Conservation (phyloP, 2,888 invertebrate genomes). For the Eristalis pertinax region DNA sequence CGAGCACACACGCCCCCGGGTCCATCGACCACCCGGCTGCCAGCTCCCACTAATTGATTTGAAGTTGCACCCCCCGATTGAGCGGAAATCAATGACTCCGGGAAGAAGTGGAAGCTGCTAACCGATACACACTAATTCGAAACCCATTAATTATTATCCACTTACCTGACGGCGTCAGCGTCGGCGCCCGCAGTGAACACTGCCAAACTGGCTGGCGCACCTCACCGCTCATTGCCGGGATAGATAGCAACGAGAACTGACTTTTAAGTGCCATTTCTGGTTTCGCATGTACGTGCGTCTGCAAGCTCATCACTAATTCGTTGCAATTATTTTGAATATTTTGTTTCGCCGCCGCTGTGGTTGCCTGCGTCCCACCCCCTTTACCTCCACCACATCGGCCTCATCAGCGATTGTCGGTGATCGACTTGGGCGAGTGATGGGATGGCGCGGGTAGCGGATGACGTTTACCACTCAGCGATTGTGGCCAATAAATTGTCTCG, state of each 20-base stretch:
- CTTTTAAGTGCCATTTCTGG: conserved; percentile 60
- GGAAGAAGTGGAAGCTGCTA: conserved; percentile 31
- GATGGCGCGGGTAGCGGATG: neutral
- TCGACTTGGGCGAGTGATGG: neutral
- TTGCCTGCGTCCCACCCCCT: neutral
- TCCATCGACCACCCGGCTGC: neutral
- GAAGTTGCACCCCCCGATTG: neutral
- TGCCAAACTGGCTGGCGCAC: neutral
- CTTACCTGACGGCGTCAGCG: conserved; percentile 7
- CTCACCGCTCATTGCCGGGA: conserved; percentile 24
- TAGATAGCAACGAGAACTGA: conserved; percentile 20
- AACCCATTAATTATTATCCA: conserved; percentile 64
- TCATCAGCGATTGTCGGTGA: neutral
- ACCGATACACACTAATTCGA: conserved; percentile 53
- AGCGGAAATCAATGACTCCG: conserved; percentile 27
- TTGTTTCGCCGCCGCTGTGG: conserved; percentile 5
- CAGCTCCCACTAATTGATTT: neutral
- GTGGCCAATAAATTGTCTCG: neutral
- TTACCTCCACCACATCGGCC: neutral
- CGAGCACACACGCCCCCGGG: neutral
- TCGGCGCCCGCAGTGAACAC: neutral
- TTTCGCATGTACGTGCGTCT: conserved; percentile 47
- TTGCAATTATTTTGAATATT: conserved; percentile 55
- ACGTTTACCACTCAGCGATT: neutral
- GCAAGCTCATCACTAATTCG: conserved; percentile 62